Base-by-base conservation (phyloP, 1,140 invertebrate genomes). In the Hyposmocoma kahamanoa region DNA sequence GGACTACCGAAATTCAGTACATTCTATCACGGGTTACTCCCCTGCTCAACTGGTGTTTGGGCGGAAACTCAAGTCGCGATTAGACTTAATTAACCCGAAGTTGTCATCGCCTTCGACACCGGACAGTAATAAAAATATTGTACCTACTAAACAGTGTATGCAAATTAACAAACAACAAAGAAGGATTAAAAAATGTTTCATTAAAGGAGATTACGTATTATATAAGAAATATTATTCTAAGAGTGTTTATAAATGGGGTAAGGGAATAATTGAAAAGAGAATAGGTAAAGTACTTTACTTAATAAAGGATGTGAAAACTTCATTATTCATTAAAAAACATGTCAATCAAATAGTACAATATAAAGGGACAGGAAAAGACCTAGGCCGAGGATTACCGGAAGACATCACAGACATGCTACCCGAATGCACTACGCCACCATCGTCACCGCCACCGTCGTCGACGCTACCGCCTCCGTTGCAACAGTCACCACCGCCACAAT, bases 1-100 rank as follows among this genome's bases (percentile, higher is more conserved):
- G 19, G 21, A 47, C 46, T 47, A 47, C 13, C 20, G 46, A 15
- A 47, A 47, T 39, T 47, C 46, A 1, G 10, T 24, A 18, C 46
- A 47, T 47, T 39, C 46, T 2, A 39, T 36, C 46, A 47, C 46
- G 26, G 36, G 36, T 1, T 47, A 8, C 1, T 38, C 36, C 2
- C 46, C 46, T 1, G 32, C 46, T 18, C 21, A 47, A 39, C 8
- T 38, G 6, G 34, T 47, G 10, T 47, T 38, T 22, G 46, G 46
- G n/a, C 20, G 34, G 5, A 47, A 47, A 18, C 20, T 47, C 17
- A 38, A 19, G 17, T 26, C 11, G 15, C 11, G 46, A 10, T 11
- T 47, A 19, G 46, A 47, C 13, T 24, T 47, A 39, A 11, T 39
- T 18, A 10, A 36, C 5, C 32, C 32, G 1, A 19, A 6, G 10